A percentile compares a stretch with the other conserved stretches of the same genome.
Conservation (phyloP, 2,797 vertebrate species). For the Babyrousa celebensis region DNA sequence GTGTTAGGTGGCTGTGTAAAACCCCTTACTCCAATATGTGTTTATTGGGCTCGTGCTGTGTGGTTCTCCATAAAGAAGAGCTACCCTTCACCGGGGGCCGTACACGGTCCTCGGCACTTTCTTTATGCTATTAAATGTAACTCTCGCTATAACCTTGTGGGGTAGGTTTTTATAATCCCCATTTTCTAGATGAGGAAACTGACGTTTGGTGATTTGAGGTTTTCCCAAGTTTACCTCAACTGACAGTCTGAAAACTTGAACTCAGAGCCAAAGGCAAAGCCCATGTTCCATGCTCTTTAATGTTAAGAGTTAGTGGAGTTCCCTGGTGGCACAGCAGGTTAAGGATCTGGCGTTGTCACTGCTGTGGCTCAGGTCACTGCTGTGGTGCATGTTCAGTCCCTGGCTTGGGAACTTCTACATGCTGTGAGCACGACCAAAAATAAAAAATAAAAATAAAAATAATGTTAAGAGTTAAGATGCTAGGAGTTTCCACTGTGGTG, state of each 20-base stretch:
- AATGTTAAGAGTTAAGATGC: neutral
- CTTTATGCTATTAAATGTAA: neutral
- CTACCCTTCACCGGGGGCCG: neutral
- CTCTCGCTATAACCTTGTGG: neutral
- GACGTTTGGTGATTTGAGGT: neutral
- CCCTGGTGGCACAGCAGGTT: too few relatives aligned
- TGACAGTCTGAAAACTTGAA: conserved; percentile 7
- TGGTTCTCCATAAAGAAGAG: neutral
- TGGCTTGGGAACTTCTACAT: too few relatives aligned
- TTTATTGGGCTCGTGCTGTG: neutral
- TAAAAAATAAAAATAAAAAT: too few relatives aligned
- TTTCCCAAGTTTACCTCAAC: conserved; percentile 1
- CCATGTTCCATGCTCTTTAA: neutral
- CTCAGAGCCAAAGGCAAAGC: neutral
- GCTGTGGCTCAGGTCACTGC: too few relatives aligned
- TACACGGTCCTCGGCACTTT: neutral
- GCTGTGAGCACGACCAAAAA: too few relatives aligned
- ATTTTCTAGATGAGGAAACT: neutral
- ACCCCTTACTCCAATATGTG: neutral
- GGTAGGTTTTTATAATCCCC: neutral
- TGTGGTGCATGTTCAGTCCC: too few relatives aligned
- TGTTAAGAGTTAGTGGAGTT: neutral
- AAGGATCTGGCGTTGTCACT: too few relatives aligned
- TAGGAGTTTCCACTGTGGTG: neutral
- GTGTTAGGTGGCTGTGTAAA: neutral